Conservation (phyloP, 2,797 vertebrate species). For the Cossypha niveicapilla region DNA sequence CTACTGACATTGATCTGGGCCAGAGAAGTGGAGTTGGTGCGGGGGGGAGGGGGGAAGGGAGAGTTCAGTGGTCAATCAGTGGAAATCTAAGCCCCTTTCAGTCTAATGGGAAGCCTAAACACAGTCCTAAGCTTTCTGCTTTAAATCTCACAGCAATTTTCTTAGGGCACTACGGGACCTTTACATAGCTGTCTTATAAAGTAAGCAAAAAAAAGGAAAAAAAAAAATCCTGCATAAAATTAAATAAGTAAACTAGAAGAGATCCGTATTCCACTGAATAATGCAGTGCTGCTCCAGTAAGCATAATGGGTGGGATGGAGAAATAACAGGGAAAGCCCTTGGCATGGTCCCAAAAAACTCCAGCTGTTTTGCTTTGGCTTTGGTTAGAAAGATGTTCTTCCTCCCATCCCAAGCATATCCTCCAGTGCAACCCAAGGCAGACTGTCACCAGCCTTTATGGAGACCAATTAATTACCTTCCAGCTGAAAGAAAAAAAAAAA, state of each 20-base stretch:
- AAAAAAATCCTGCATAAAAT: not conserved
- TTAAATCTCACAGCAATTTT: not conserved
- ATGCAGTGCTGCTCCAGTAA: not conserved
- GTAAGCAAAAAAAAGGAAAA: not conserved
- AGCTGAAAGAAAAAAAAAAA: not conserved
- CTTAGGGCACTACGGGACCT: not conserved
- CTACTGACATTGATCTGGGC: constrained; percentile 70
- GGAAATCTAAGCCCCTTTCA: constrained; percentile 56
- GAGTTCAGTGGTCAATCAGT: constrained; percentile 53
- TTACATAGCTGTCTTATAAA: not conserved
- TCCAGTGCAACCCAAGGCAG: not conserved
- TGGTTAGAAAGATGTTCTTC: not conserved
- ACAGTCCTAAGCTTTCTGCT: not conserved
- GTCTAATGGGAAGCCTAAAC: constrained; percentile 44
- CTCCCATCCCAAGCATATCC: not conserved
- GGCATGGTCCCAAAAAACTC: not conserved
- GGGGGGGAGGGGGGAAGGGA: not conserved
- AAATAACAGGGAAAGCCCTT: not conserved
- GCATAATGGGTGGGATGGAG: fast-evolving
- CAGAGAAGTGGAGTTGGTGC: constrained; percentile 37
- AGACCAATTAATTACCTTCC: not conserved
- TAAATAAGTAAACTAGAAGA: not conserved
- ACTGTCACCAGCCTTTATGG: not conserved
- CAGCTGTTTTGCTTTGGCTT: not conserved
- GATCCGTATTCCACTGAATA: not conserved